These are phyloP conservation scores for Recurvirostra avosetta DNA, from an alignment of 2,113 vertebrate genomes.

Conservation along the genomic window DNA sequence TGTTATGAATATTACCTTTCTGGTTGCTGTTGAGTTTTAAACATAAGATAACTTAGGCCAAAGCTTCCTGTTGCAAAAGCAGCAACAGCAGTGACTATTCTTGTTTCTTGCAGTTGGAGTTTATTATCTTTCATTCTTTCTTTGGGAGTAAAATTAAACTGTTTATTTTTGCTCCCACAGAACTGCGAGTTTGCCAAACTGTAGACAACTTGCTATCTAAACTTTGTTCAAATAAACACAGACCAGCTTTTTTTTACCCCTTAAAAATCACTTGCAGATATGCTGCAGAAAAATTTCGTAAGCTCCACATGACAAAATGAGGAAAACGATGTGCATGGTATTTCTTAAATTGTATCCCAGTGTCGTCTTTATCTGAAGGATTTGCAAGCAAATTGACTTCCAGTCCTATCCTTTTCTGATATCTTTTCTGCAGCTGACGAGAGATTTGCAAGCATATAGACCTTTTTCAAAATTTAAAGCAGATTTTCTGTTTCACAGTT, in stretches of 20 bases:
- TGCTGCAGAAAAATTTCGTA: not conserved
- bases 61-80: not conserved
- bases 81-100: not conserved
- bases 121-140: constrained; percentile 31
- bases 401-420: not conserved
- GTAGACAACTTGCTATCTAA: not conserved
- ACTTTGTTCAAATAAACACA: not conserved
- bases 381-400: constrained; percentile 58
- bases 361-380: not conserved
- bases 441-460: constrained; percentile 56
- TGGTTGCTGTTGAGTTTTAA: not conserved
- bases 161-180: constrained; percentile 31
- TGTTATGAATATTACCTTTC: not conserved
- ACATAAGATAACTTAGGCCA: not conserved
- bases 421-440: constrained; percentile 17
- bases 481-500: constrained; percentile 3
- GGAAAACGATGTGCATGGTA: not conserved
- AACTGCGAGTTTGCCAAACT: not conserved
- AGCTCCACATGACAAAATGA: not conserved
- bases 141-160: not conserved
- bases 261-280: constrained; percentile 4
- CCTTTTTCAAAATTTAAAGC: constrained; percentile 4
- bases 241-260: not conserved
- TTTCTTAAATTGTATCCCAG: not conserved
- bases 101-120: not conserved